Conservation (phyloP, 2,113 vertebrate species). For the Diadophis punctatus region DNA sequence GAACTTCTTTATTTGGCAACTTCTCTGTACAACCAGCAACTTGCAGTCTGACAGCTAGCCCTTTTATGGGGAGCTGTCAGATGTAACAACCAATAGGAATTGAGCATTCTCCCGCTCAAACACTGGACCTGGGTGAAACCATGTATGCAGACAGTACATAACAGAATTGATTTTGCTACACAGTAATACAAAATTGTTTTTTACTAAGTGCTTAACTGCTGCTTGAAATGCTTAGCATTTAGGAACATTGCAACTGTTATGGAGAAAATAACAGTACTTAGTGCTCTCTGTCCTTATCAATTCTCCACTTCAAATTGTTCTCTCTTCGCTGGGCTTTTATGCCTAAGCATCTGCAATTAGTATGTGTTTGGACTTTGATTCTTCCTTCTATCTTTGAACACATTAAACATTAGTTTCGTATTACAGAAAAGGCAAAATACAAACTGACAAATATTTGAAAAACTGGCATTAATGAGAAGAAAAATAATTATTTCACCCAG, state of each 20-base stretch:
- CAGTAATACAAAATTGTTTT: background rate
- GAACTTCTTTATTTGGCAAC: no score
- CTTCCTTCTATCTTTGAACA: background rate
- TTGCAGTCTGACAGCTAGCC: no score
- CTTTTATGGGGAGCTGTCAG: no score
- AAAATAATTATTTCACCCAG: background rate
- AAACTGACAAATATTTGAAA: conserved; percentile 16
- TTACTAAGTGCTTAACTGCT: background rate
- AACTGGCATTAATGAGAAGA: background rate
- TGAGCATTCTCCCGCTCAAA: no score
- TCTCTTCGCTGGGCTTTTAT: background rate
- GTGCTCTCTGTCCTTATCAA: background rate
- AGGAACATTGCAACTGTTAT: background rate
- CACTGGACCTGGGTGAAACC: no score
- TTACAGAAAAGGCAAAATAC: conserved; percentile 17
- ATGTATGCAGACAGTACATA: no score
- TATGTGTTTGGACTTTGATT: background rate
- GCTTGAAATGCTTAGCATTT: background rate
- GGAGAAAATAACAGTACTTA: background rate
- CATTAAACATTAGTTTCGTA: background rate
- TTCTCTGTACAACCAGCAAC: no score
- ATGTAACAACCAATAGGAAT: no score
- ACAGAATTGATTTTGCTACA: background rate
- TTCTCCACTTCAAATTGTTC: background rate
- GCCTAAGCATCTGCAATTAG: background rate